Conservation (phyloP, 2,888 invertebrate species). For the Chrysodeixis includens region DNA sequence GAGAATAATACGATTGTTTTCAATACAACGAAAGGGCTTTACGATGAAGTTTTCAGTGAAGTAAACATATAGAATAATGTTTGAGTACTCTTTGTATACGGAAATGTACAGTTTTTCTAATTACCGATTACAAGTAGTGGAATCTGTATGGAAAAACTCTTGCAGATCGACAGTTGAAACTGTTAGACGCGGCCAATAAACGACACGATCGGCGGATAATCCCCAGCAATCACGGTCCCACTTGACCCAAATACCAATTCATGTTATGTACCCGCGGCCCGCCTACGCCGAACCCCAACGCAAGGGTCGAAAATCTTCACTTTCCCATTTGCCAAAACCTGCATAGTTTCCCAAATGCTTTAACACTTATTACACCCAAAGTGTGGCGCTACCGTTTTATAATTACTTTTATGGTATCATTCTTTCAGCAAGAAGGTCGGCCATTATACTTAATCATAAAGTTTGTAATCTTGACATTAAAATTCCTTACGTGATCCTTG, state of each 20-base stretch:
- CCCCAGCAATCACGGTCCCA: slow-evolving; percentile 48
- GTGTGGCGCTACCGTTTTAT: slow-evolving; percentile 24
- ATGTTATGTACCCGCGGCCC: slow-evolving; percentile 42
- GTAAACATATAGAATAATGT: too few relatives aligned
- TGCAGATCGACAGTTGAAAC: slow-evolving; percentile 8
- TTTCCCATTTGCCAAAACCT: slow-evolving; percentile 30
- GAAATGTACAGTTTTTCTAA: too few relatives aligned
- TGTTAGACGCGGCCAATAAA: slow-evolving; percentile 32
- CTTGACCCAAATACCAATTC: slow-evolving; percentile 59
- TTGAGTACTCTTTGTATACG: too few relatives aligned
- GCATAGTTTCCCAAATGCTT: slow-evolving; percentile 25
- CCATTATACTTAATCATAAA: slow-evolving; percentile 54
- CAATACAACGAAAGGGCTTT: too few relatives aligned
- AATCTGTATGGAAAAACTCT: slow-evolving; percentile 18
- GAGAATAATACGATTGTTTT: background rate
- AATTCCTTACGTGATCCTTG: slow-evolving; percentile 49
- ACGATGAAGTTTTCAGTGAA: too few relatives aligned
- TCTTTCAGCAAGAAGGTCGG: slow-evolving; percentile 48
- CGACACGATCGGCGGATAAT: slow-evolving; percentile 49
- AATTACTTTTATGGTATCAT: slow-evolving; percentile 45
- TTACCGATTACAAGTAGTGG: too few relatives aligned
- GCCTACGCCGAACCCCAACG: slow-evolving; percentile 41
- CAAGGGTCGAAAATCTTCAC: slow-evolving; percentile 37
- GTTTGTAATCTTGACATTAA: slow-evolving; percentile 49
- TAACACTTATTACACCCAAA: slow-evolving; percentile 35